These are phyloP conservation scores for Drosophila kikkawai DNA, from an alignment of 1,140 invertebrate genomes.

Conservation along the genomic window DNA sequence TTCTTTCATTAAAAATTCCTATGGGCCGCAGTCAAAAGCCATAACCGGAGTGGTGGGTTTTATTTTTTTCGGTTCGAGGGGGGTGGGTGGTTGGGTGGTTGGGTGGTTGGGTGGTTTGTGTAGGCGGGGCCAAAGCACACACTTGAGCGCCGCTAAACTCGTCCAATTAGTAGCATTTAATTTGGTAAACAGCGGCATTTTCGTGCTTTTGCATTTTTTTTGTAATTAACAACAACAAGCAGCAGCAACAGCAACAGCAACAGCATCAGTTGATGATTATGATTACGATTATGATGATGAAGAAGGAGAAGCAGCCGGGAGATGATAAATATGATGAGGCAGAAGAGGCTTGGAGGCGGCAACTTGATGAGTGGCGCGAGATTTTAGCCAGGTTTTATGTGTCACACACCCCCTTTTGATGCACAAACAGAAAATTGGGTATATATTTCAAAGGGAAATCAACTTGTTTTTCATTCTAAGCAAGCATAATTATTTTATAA, in stretches of 20 bases:
- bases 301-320: neutral
- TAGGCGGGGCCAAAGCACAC: constrained; percentile 47
- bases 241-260: constrained; percentile 20
- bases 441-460: neutral
- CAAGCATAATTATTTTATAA: neutral
- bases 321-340: constrained; percentile 16
- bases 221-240: constrained; percentile 73
- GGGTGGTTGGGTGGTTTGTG: neutral
- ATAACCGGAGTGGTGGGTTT: constrained; percentile 17
- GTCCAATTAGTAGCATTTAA: constrained; percentile 83
- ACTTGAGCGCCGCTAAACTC: constrained; percentile 80
- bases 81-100: neutral
- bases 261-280: constrained; percentile 25
- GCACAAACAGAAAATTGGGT: neutral
- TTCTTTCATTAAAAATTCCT: constrained; percentile 82
- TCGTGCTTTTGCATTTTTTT: constrained; percentile 83
- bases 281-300: constrained; percentile 5
- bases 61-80: neutral
- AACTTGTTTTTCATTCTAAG: neutral
- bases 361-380: constrained; percentile 5
- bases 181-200: constrained; percentile 83
- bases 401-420: neutral
- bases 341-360: neutral
- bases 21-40: constrained; percentile 59
- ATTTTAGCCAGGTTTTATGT: constrained; percentile 18